These are phyloP conservation scores for Cremastobaeus sp. DNA, from an alignment of 2,888 invertebrate genomes.

Conservation along the genomic window DNA sequence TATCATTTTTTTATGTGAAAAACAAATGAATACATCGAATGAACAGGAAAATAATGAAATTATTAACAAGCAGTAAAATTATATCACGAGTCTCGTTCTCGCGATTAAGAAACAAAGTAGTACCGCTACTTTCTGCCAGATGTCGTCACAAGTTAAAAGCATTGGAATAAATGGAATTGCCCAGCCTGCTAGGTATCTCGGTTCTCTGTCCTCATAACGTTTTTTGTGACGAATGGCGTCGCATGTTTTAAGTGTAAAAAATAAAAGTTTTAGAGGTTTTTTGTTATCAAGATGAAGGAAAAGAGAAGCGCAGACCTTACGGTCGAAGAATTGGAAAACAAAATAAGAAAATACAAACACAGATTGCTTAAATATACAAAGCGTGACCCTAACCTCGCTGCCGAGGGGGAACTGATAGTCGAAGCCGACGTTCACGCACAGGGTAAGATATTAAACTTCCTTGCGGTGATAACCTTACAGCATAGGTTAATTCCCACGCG, in stretches of 20 bases:
- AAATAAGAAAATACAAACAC: background rate
- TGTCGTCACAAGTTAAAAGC: background rate
- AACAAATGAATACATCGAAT: no score
- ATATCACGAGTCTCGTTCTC: no score
- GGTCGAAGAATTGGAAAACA: background rate
- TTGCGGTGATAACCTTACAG: slow-evolving; percentile 5
- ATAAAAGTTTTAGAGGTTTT: background rate
- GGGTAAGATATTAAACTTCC: background rate
- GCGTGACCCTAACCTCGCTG: slow-evolving; percentile 5
- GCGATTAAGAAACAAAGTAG: no score
- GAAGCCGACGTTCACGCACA: background rate
- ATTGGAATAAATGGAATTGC: background rate
- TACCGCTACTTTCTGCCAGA: background rate
- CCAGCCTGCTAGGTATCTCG: background rate
- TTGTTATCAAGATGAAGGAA: slow-evolving; percentile 6
- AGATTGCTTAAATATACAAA: background rate
- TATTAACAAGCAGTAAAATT: no score
- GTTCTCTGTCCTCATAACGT: background rate
- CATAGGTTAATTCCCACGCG: background rate
- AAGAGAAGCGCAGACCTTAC: slow-evolving; percentile 2
- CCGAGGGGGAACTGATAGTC: background rate
- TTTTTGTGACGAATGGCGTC: no score
- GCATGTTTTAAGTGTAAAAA: background rate
- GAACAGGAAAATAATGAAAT: no score
- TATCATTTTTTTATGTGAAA: no score